These are phyloP conservation scores for Gambusia holbrooki DNA, from an alignment of 2,113 vertebrate genomes.

Conservation along the genomic window DNA sequence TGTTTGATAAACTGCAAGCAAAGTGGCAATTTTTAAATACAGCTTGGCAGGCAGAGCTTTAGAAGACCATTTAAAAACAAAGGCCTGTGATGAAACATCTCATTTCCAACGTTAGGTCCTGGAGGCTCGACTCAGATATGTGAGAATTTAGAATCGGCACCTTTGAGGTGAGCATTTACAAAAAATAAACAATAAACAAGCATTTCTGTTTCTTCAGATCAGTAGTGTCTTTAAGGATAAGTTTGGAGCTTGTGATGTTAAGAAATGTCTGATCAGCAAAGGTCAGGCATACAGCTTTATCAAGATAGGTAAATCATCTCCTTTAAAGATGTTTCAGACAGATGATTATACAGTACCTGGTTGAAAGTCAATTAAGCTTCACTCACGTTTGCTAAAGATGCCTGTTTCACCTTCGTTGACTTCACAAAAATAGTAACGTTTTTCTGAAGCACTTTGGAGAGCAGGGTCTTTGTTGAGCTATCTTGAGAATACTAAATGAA, in stretches of 20 bases:
- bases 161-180: conserved; percentile 66
- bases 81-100: conserved; percentile 73
- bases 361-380: conserved; percentile 62
- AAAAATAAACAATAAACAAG: conserved; percentile 31
- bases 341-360: conserved; percentile 45
- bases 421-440: conserved; percentile 65
- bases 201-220: conserved; percentile 54
- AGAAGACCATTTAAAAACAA: conserved; percentile 75
- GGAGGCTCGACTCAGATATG: conserved; percentile 66
- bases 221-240: conserved; percentile 61
- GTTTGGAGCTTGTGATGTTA: conserved; percentile 54
- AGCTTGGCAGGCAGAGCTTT: conserved; percentile 69
- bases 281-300: conserved; percentile 41
- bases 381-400: conserved; percentile 61
- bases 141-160: conserved; percentile 74
- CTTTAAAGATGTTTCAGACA: conserved; percentile 54
- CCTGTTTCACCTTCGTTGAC: conserved; percentile 61
- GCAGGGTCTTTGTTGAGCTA: conserved; percentile 38
- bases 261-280: conserved; percentile 62
- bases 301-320: conserved; percentile 40
- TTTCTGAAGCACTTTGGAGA: conserved; percentile 58
- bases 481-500: background rate
- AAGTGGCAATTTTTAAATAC: conserved; percentile 65
- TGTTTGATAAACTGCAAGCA: conserved; percentile 47
- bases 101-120: conserved; percentile 74